phyloP scores from a whole-genome alignment of 1,140 invertebrate genomes.

The Popillia japonica region DNA sequence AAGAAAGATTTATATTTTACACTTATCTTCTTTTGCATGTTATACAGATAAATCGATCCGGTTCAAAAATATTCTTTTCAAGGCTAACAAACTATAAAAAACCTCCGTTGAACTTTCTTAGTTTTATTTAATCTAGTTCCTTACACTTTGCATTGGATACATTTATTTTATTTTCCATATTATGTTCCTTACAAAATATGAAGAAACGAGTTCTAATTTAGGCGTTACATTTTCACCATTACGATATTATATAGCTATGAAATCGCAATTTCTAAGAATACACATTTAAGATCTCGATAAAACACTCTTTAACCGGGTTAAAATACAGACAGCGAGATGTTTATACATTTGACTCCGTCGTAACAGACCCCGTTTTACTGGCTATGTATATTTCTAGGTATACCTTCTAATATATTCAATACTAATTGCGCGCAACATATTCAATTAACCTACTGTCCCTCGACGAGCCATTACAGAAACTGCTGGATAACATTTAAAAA shows the following conservation, averaged over 20 bases:
- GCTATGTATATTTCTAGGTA: not conserved
- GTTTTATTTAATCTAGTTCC: too few relatives aligned
- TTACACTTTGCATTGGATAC: too few relatives aligned
- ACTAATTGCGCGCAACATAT: slow-evolving; percentile 1
- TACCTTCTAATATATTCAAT: slow-evolving; percentile 15
- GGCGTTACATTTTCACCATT: slow-evolving; percentile 5
- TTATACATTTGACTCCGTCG: not conserved
- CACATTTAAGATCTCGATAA: slow-evolving; percentile 2
- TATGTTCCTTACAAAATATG: not conserved
- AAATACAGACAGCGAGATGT: slow-evolving; percentile 10
- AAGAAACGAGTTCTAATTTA: slow-evolving; percentile 3
- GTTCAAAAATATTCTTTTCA: too few relatives aligned
- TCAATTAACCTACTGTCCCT: not conserved
- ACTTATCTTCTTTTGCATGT: too few relatives aligned
- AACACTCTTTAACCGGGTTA: slow-evolving; percentile 14
- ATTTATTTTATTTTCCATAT: not conserved
- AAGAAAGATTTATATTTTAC: too few relatives aligned
- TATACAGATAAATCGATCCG: too few relatives aligned
- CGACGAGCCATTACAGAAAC: not conserved
- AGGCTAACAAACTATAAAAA: too few relatives aligned
- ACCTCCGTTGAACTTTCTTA: too few relatives aligned
- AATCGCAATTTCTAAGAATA: slow-evolving; percentile 19
- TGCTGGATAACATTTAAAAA: too few relatives aligned
- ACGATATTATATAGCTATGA: not conserved
- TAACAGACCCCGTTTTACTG: slow-evolving; percentile 1